Base-by-base conservation (phyloP, 2,888 invertebrate genomes). In the Macaria notata region DNA sequence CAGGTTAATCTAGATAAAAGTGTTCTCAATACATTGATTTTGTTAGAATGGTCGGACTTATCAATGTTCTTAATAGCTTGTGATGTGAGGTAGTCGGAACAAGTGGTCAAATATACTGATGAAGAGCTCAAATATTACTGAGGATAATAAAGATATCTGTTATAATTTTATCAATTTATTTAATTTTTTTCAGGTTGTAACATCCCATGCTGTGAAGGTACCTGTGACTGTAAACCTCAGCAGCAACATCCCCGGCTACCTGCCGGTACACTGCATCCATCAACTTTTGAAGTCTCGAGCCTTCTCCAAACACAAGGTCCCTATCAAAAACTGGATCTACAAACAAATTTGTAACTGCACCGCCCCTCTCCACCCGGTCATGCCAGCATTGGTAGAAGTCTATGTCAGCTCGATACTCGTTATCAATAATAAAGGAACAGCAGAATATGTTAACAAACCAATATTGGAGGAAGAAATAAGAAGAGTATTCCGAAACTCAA, bases 241-340 rank as follows among this genome's bases (percentile, higher is more conserved):
- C 84, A 97, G 97, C 41, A 95, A 95, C 70, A 96, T 98, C 73
- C 94, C 95, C 0, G 98, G 98, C 6, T 98, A 98, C 83, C 86
- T 99, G 53, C 98, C 99, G 0, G 96, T 99, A 9, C 98, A 99
- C 83, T 99, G 99, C 79, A 98, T 99, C 68, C 98, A 98, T 78
- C 99, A 99, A 78, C 88, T 99, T 46, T 89, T 99, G 9, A 98
- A 98, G 81, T 98, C 97, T 4, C 92, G 98, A 64, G 97, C 98
- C 0, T 99, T 99, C 81, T 96, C 98, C 0, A 99, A 98, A 81
- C 97, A 99, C 80, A 97, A 97, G 83, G 98, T 99, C 1, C 97
- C 98, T 0, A 98, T 99, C 4, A 98, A 98, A 86, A 96, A 95
- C 73, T 99, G 99, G 99, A 98, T 99, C 65, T 98, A 98, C 75